These are phyloP conservation scores for Macropodus opercularis DNA, from an alignment of 2,797 vertebrate genomes.

Conservation along the genomic window DNA sequence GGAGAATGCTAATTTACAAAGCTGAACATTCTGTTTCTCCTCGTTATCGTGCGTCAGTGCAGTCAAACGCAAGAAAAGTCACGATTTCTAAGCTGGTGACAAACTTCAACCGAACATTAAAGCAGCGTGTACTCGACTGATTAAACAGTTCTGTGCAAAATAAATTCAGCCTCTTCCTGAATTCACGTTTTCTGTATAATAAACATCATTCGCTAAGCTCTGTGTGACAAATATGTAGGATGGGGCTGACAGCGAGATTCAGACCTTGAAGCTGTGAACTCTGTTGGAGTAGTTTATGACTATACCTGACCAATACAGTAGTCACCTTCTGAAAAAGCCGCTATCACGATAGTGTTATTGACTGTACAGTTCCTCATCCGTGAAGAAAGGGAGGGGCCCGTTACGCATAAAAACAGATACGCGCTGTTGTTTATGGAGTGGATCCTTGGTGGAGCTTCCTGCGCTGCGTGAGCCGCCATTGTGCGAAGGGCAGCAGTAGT, in stretches of 20 bases:
- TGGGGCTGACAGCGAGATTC: no score
- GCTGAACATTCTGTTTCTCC: conserved; percentile 14
- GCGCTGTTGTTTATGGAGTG: conserved; percentile 32
- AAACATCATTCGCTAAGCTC: no score
- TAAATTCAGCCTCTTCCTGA: no score
- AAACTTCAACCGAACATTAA: conserved; percentile 1
- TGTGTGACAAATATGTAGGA: no score
- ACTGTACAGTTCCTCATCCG: background rate
- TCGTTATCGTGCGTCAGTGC: conserved; percentile 9
- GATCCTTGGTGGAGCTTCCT: conserved; percentile 10
- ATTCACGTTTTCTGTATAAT: no score
- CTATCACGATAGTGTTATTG: no score
- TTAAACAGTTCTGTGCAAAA: no score
- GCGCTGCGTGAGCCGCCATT: conserved; percentile 13
- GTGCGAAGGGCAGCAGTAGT: conserved; percentile 29
- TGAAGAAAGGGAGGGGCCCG: conserved; percentile 7
- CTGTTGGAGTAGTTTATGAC: no score
- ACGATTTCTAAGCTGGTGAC: conserved; percentile 10
- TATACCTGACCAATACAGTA: no score
- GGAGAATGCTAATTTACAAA: conserved; percentile 30
- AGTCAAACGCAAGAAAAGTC: conserved; percentile 3
- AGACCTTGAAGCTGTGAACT: no score
- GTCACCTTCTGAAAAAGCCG: no score
- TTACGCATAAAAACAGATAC: conserved; percentile 15
- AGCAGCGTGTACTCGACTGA: no score